phyloP scores from a whole-genome alignment of 2,797 vertebrate species.

The Falco cherrug region DNA sequence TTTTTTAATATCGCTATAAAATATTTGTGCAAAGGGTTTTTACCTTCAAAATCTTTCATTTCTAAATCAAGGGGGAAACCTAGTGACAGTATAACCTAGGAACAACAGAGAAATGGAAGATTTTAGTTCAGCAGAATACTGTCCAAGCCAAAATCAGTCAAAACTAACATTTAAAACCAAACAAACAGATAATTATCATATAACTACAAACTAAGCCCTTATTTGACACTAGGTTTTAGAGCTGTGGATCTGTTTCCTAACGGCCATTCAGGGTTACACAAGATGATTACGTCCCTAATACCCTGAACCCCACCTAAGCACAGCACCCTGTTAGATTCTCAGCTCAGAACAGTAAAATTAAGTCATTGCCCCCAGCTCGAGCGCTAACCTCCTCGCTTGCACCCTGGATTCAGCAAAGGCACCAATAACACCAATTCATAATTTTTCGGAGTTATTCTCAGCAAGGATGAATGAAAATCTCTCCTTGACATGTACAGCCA shows the following conservation, averaged over 20 bases:
- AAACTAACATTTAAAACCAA: neutral
- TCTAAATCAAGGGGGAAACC: slow-evolving; percentile 59
- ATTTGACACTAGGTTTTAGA: neutral
- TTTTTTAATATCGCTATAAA: neutral
- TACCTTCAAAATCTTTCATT: slow-evolving; percentile 74
- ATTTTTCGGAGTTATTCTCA: neutral
- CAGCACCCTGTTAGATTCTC: neutral
- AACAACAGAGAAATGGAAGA: neutral
- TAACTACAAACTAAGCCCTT: neutral
- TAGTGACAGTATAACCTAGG: slow-evolving; percentile 59
- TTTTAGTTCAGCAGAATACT: neutral
- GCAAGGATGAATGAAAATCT: neutral
- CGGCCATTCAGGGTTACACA: neutral
- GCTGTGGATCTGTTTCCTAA: neutral
- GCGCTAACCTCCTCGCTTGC: neutral
- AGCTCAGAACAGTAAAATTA: neutral
- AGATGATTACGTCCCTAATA: neutral
- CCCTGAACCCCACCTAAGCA: neutral
- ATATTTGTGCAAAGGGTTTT: neutral
- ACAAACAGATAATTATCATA: neutral
- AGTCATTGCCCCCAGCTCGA: neutral
- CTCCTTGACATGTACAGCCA: neutral
- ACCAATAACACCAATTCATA: neutral
- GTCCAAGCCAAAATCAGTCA: neutral
- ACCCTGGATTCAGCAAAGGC: neutral